Evolutionary conservation across 2,888 invertebrate species (phyloP).

Genomic region (Sarcophaga carnaria): DNA sequence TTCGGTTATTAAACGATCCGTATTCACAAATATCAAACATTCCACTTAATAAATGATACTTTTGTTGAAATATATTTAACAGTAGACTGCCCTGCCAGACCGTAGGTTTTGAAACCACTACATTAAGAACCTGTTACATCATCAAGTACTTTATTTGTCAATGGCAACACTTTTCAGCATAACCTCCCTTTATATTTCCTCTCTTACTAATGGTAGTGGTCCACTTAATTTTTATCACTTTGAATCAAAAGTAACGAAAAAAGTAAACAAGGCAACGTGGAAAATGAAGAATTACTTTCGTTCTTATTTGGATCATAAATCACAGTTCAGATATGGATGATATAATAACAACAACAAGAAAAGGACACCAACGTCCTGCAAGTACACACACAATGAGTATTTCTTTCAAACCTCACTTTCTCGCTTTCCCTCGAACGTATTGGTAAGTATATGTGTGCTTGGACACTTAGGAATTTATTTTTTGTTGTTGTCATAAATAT

Average conservation of each 20-base stretch:
- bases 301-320: slow-evolving; percentile 77
- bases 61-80: too few species aligned
- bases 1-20: too few species aligned
- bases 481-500: slow-evolving; percentile 81
- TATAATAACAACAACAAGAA: slow-evolving; percentile 38
- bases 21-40: too few species aligned
- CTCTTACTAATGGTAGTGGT: slow-evolving; percentile 49
- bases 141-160: too few species aligned
- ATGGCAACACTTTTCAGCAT: slow-evolving; percentile 46
- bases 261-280: slow-evolving; percentile 30
- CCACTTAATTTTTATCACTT: slow-evolving; percentile 61
- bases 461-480: neutral
- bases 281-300: slow-evolving; percentile 80
- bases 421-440: slow-evolving; percentile 3
- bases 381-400: slow-evolving; percentile 70
- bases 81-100: too few species aligned
- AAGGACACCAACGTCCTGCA: slow-evolving; percentile 51
- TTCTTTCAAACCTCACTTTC: slow-evolving; percentile 34
- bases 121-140: too few species aligned
- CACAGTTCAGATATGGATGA: slow-evolving; percentile 73
- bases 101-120: too few species aligned
- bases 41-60: too few species aligned
- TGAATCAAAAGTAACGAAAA: slow-evolving; percentile 48
- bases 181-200: slow-evolving; percentile 25
- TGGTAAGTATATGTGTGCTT: slow-evolving; percentile 1